Conservation (phyloP, 2,797 vertebrate genomes). For the Masticophis lateralis region DNA sequence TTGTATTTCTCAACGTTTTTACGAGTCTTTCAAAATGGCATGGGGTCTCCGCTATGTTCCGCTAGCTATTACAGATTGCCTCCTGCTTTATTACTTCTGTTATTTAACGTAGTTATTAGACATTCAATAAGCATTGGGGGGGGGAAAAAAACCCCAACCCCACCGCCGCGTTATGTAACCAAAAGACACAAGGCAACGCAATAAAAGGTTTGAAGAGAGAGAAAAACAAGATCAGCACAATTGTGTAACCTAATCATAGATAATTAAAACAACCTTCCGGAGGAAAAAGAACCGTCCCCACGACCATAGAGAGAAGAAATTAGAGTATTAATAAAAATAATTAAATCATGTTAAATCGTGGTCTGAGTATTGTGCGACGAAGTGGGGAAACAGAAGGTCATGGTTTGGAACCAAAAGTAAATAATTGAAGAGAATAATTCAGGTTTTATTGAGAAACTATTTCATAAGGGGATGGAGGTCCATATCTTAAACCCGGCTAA, state of each 20-base stretch:
- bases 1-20: neutral
- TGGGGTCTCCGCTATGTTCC: neutral
- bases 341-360: neutral
- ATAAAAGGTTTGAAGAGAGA: neutral
- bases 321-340: neutral
- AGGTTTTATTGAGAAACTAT: neutral
- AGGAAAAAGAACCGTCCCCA: neutral
- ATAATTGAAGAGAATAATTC: neutral
- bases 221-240: neutral
- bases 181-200: neutral
- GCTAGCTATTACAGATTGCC: neutral
- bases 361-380: neutral
- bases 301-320: neutral
- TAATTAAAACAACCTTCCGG: neutral
- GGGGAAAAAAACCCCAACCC: neutral
- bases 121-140: neutral
- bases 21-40: neutral
- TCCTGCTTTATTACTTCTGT: neutral
- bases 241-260: neutral
- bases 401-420: neutral
- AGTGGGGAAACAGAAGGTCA: neutral
- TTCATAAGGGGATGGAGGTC: neutral
- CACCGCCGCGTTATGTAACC: neutral
- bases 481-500: neutral
- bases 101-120: neutral